Evolutionary conservation across 2,888 invertebrate species (phyloP).

Genomic region (Thysanoteuthis rhombus): DNA sequence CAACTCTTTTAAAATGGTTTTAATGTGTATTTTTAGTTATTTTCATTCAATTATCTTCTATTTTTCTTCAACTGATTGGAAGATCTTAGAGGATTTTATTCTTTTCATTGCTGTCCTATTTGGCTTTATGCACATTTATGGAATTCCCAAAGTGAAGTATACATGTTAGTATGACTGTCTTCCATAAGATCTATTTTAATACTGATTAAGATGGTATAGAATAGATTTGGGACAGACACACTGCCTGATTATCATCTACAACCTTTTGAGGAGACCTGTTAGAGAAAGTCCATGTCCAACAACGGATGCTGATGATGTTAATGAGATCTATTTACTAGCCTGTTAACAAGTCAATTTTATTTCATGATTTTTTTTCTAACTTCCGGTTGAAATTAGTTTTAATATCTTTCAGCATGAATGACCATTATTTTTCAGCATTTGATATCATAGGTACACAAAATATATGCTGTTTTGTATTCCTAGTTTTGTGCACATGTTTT

Average conservation of each 20-base stretch:
- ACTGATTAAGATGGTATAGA: not conserved
- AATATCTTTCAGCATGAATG: too few species aligned
- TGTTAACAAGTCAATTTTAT: too few species aligned
- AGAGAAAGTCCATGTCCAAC: too few species aligned
- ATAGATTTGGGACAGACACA: not conserved
- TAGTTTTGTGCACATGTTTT: too few species aligned
- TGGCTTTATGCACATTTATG: not conserved
- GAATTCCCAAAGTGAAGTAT: not conserved
- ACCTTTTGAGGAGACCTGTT: not conserved
- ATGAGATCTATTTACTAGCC: not conserved
- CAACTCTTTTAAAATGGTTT: not conserved
- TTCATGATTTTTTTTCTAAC: too few species aligned
- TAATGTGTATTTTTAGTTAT: not conserved
- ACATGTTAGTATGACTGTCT: not conserved
- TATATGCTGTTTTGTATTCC: too few species aligned
- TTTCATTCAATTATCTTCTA: not conserved
- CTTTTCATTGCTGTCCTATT: not conserved
- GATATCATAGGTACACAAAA: too few species aligned
- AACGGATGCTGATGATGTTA: too few species aligned
- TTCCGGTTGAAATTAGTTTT: too few species aligned
- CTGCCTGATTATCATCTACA: not conserved
- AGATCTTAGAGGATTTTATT: not conserved
- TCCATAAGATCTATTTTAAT: not conserved
- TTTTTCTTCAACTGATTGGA: not conserved
- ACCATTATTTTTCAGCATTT: too few species aligned